phyloP scores from a whole-genome alignment of 2,797 vertebrate species.

The Jordanella pulchra region DNA sequence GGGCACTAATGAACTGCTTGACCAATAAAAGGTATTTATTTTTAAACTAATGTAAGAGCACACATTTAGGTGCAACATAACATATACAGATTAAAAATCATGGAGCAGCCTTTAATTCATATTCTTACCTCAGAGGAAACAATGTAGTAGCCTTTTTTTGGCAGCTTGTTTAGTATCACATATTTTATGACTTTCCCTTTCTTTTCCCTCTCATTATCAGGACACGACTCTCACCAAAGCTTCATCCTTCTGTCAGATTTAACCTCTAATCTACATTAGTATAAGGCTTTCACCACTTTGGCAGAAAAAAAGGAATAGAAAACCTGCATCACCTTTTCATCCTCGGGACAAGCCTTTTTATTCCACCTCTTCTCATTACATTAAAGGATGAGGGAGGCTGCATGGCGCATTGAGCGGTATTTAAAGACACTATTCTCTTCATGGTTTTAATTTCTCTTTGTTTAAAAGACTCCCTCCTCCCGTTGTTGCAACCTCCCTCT shows the following conservation, averaged over 20 bases:
- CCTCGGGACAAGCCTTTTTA: constrained; percentile 70
- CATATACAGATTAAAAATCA: constrained; percentile 10
- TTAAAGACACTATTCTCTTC: constrained; percentile 76
- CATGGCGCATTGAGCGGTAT: constrained; percentile 68
- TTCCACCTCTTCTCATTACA: constrained; percentile 77
- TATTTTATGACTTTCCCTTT: background rate
- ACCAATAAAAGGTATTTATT: constrained; percentile 70
- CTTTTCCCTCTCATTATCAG: background rate
- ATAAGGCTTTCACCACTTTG: constrained; percentile 71
- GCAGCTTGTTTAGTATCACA: background rate
- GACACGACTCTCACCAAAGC: constrained; percentile 47
- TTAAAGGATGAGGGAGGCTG: constrained; percentile 77
- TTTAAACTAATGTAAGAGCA: constrained; percentile 39
- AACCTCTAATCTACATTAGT: constrained; percentile 81
- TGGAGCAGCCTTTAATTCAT: background rate
- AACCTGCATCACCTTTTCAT: constrained; percentile 76
- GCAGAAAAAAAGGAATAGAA: constrained; percentile 56
- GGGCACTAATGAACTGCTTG: constrained; percentile 73
- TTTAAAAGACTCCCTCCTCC: constrained; percentile 71
- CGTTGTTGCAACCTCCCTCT: constrained; percentile 37
- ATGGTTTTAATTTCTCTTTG: constrained; percentile 78
- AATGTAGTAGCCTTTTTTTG: background rate
- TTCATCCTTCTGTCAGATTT: constrained; percentile 73
- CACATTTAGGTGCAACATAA: constrained; percentile 43
- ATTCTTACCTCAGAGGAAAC: background rate